Evolutionary conservation across 2,797 vertebrate genomes (phyloP).

Genomic region (Florisuga fusca): DNA sequence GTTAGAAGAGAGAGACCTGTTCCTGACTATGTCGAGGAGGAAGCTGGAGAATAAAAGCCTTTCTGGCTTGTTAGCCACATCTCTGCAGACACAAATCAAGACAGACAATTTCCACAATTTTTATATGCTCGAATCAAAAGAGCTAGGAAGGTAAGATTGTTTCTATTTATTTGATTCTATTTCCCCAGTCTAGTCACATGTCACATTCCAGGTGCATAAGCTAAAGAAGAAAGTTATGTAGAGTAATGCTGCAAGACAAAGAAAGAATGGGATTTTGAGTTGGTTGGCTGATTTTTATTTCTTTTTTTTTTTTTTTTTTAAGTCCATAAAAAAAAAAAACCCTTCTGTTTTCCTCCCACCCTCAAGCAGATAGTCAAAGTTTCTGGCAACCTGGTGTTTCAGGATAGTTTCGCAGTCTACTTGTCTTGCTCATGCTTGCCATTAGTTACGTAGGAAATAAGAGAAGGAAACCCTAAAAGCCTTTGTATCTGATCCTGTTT

Average conservation of each 20-base stretch:
- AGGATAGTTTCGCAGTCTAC: background rate
- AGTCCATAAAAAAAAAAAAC: background rate
- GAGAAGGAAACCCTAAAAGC: background rate
- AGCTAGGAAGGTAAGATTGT: constrained; percentile 89
- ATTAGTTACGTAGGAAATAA: background rate
- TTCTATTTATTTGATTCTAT: background rate
- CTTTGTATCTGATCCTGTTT: background rate
- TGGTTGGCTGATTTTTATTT: background rate
- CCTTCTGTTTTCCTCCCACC: background rate
- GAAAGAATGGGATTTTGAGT: background rate
- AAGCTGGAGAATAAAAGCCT: constrained; percentile 87
- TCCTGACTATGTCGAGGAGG: constrained; percentile 85
- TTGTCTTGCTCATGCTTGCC: background rate
- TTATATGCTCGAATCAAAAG: constrained; percentile 85
- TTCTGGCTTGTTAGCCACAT: constrained; percentile 85
- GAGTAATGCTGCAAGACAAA: background rate
- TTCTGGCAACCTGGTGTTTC: background rate
- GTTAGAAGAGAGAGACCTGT: background rate
- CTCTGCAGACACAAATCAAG: constrained; percentile 85
- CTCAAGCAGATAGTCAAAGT: background rate
- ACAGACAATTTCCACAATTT: constrained; percentile 84
- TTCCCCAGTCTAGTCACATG: background rate
- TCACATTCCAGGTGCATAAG: background rate
- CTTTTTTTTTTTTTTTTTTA: background rate
- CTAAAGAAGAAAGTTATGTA: background rate